Evolutionary conservation across 1,140 invertebrate species (phyloP).

Genomic region (Monomorium pharaonis): DNA sequence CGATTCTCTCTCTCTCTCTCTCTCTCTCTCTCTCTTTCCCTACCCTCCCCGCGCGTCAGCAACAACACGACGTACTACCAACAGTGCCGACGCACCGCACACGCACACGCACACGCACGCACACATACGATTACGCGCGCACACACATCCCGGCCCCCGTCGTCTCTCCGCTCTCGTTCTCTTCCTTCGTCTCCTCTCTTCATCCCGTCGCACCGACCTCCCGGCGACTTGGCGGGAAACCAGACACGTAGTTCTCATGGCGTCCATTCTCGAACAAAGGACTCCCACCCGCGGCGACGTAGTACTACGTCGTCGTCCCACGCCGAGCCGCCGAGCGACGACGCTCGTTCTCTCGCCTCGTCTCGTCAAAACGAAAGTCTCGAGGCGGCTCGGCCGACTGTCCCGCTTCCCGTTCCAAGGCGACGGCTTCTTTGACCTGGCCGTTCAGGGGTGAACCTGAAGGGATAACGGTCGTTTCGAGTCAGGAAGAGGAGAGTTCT

Average conservation of each 20-base stretch:
- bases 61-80: conserved; percentile 4
- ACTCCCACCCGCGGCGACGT: conserved; percentile 49
- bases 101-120: neutral
- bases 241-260: conserved; percentile 76
- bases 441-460: neutral
- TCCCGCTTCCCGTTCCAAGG: neutral
- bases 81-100: conserved; percentile 5
- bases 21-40: neutral
- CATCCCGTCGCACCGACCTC: conserved; percentile 7
- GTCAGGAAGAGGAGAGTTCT: neutral
- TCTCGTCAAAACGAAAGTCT: conserved; percentile 22
- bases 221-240: conserved; percentile 73
- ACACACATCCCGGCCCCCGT: neutral
- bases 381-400: conserved; percentile 27
- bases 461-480: conserved; percentile 59
- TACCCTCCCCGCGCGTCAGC: neutral
- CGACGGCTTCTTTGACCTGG: conserved; percentile 15
- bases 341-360: conserved; percentile 4
- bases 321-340: conserved; percentile 27
- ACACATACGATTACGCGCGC: neutral
- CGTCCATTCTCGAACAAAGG: conserved; percentile 72
- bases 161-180: neutral
- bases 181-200: conserved; percentile 13
- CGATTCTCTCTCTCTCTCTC: conserved; percentile 13
- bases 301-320: conserved; percentile 66